Evolutionary conservation across 2,888 invertebrate species (phyloP), one percentile per base, ranked within the genome.

Genomic region (Catocala fraxini): DNA sequence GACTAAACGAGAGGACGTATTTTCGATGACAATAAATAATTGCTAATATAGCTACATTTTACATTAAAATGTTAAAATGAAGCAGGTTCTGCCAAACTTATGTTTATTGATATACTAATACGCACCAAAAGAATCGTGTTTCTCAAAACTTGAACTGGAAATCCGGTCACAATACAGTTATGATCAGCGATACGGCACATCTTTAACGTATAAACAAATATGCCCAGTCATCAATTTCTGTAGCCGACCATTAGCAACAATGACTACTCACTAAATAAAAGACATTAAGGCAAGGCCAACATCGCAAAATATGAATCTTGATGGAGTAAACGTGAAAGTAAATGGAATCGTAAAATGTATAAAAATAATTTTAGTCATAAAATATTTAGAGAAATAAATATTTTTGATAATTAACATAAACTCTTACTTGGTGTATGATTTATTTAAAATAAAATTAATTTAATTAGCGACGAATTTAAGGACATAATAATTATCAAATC

Each of bases 91-190:
- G 11, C 12, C 12, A 59, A 33, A 47, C 51, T 52, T 52, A 66
- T 48, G 12, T 46, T 59, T 15, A 54, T 43, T 57, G 51, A 46
- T 49, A 63, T 11, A 67, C 54, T 53, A 55, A 65, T 59, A 62
- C 7, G 2, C 42, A 56, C 49, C 39, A 39, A 59, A 56, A 51
- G 49, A 62, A 65, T 65, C 66, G 33, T 57, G 58, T 70, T 71
- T 68, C 48, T 53, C 51, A 39, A 68, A 77, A 74, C 77, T 73
- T 64, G 75, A 74, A 77, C 65, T 51, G 15, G 41, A 70, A 80
- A 74, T 72, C 63, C 80, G 81, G 79, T 69, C 79, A 77, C 52
- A 70, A 59, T 73, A 82, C 83, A 80, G 82, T 81, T 82, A 82
- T 56, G 67, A 66, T 63, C 66, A 65, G 53, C 62, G 65, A 75